Conservation (phyloP, 2,113 vertebrate species). For the Silurus meridionalis region DNA sequence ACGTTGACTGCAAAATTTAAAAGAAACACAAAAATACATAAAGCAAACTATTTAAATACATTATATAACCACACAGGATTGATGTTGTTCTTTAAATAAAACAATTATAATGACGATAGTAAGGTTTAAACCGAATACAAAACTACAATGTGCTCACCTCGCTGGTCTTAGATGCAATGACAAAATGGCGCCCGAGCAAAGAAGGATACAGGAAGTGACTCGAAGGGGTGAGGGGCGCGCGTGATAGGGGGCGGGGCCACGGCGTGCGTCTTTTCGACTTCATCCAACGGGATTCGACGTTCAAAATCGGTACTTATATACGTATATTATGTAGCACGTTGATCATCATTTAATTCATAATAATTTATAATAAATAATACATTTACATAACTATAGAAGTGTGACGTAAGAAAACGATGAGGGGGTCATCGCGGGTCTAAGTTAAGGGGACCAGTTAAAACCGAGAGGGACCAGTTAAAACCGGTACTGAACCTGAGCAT, state of each 20-base stretch:
- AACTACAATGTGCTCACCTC: background rate
- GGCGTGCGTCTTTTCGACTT: background rate
- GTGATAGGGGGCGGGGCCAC: background rate
- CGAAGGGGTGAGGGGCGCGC: background rate
- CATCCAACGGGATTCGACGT: background rate
- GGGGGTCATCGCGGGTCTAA: too few relatives aligned
- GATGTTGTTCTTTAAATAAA: background rate
- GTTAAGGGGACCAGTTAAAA: background rate
- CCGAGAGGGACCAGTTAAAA: background rate
- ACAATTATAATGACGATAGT: too few relatives aligned
- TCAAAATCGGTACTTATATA: rapidly evolving
- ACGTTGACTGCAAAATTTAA: too few relatives aligned
- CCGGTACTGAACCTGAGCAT: background rate
- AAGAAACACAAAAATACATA: background rate
- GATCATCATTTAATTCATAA: too few relatives aligned
- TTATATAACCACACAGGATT: too few relatives aligned
- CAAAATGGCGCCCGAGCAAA: conserved; percentile 32
- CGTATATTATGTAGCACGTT: too few relatives aligned
- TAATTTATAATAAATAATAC: too few relatives aligned
- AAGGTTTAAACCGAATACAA: rapidly evolving
- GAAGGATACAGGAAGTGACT: background rate
- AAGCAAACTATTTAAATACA: background rate
- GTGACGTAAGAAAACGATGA: background rate
- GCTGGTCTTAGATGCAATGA: background rate
- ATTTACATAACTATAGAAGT: background rate